These are phyloP conservation scores for Lepus europaeus DNA, from an alignment of 2,113 vertebrate species.

Conservation along the genomic window DNA sequence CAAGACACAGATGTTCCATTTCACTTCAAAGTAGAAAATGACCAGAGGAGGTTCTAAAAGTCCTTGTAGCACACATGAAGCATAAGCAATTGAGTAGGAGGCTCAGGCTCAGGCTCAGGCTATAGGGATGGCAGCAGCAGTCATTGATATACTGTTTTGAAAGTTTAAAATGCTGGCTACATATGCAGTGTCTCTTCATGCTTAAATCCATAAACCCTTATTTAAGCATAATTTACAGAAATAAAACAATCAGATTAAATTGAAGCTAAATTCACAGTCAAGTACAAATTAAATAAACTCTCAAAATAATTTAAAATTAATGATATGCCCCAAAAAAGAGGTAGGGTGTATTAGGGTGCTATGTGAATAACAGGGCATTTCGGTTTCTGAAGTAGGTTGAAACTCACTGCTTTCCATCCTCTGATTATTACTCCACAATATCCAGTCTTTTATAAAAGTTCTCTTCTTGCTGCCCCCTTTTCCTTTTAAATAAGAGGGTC, in stretches of 20 bases:
- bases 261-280: conserved; percentile 43
- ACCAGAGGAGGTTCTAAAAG: background rate
- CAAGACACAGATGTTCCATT: background rate
- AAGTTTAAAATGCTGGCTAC: conserved; percentile 39
- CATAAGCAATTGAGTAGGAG: conserved; percentile 15
- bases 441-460: conserved; percentile 45
- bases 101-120: conserved; percentile 26
- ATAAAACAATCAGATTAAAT: conserved; percentile 43
- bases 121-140: conserved; percentile 41
- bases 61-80: conserved; percentile 36
- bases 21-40: conserved; percentile 28
- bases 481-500: conserved; percentile 34
- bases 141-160: conserved; percentile 29
- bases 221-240: conserved; percentile 50
- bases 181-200: conserved; percentile 25
- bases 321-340: conserved; percentile 1
- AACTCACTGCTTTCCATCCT: conserved; percentile 39
- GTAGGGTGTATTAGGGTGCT: conserved; percentile 16
- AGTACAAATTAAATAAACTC: conserved; percentile 35
- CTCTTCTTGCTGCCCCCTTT: background rate
- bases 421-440: conserved; percentile 58
- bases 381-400: conserved; percentile 49
- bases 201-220: conserved; percentile 62
- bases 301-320: conserved; percentile 58
- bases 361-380: conserved; percentile 37